Percentiles rank a stretch among this genome's conserved stretches.
Evolutionary conservation across 2,888 invertebrate genomes (phyloP).

Genomic region (Teleiodes luculella): DNA sequence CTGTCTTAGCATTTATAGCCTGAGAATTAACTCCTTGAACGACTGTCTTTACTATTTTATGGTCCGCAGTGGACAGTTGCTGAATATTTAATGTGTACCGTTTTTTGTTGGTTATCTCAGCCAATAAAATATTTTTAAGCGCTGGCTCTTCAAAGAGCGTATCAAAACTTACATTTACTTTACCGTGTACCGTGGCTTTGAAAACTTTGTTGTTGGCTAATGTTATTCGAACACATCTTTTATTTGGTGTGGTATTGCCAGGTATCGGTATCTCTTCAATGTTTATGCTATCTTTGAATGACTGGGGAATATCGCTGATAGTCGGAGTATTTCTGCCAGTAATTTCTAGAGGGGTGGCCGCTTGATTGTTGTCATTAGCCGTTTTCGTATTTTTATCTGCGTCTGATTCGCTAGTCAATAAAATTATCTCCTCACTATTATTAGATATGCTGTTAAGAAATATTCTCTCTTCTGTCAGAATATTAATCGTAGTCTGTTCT

Average conservation of each 20-base stretch:
- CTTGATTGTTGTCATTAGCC: background rate
- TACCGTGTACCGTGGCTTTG: conserved; percentile 55
- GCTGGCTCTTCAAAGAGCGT: conserved; percentile 47
- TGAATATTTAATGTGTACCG: conserved; percentile 52
- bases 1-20: conserved; percentile 5
- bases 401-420: background rate
- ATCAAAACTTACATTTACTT: conserved; percentile 41
- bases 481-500: too few species aligned
- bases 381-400: background rate
- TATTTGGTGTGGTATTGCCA: conserved; percentile 31
- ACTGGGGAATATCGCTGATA: conserved; percentile 15
- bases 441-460: background rate
- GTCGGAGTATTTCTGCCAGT: background rate
- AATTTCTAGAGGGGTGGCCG: background rate
- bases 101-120: conserved; percentile 36
- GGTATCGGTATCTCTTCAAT: conserved; percentile 42
- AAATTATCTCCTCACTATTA: background rate
- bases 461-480: background rate
- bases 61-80: conserved; percentile 26
- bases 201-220: conserved; percentile 53
- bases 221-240: conserved; percentile 46
- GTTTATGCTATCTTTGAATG: conserved; percentile 34
- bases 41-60: conserved; percentile 27
- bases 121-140: conserved; percentile 43
- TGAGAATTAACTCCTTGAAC: conserved; percentile 34